Evolutionary conservation across 2,113 vertebrate species (phyloP), one percentile per base, ranked within the genome.

Genomic region (Tympanuchus pallidicinctus): DNA sequence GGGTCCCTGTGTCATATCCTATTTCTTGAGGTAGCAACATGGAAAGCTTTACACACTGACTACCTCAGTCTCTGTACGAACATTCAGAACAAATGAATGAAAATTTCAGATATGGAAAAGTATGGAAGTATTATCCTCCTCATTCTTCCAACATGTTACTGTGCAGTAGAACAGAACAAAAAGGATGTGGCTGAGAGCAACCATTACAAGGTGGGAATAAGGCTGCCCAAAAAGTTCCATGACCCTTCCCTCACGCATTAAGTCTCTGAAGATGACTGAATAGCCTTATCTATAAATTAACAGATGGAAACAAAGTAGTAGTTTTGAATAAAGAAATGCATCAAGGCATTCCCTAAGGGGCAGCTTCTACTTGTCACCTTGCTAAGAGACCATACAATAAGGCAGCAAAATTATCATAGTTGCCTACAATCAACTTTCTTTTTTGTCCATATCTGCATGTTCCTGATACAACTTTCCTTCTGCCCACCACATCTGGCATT

Each of bases 371-470:
- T 70, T 75, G 88, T 81, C 93, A 90, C 92, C 91, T 9, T 91
- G 95, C 91, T 87, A 91, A 94, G 66, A 97, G 69, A 90, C 84
- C 90, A 93, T 32, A 93, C 66, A 97, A 90, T 88, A 96, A 97
- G 95, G 96, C 92, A 95, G 91, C 90, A 90, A 60, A 89, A 96
- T 75, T 32, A 87, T 59, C 91, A 83, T 80, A 86, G 81, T 91
- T 96, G 91, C 93, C 95, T 93, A 77, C 69, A 90, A 85, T 94
- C 85, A 89, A 80, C 93, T 83, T 96, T 92, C 93, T 93, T 74
- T 90, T 93, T 82, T 90, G 61, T 96, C 94, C 86, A 94, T 14
- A 97, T 94, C 86, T 95, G 80, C 76, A 71, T 82, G 82, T 91
- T 97, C 95, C 97, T 66, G 85, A 87, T 77, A 64, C 3, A 90